phyloP scores from a whole-genome alignment of 2,797 vertebrate genomes.

The Geotrypetes seraphini region DNA sequence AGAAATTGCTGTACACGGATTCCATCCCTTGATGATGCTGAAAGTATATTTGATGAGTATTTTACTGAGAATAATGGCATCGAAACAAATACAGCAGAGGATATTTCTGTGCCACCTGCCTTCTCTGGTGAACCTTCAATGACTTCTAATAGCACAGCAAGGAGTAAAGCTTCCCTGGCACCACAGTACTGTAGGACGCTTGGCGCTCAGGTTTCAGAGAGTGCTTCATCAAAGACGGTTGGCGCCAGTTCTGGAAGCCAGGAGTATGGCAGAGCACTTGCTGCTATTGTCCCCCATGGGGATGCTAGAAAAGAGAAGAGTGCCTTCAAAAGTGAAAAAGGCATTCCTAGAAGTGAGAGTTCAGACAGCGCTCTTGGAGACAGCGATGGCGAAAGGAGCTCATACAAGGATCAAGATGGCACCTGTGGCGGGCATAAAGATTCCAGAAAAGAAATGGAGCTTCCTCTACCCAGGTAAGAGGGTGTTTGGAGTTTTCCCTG shows the following conservation, averaged over 20 bases:
- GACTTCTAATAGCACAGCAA: background rate
- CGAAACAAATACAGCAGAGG: constrained; percentile 3
- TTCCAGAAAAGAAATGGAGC: constrained; percentile 52
- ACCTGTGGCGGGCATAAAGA: constrained; percentile 19
- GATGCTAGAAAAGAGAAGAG: constrained; percentile 26
- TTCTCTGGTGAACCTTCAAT: background rate
- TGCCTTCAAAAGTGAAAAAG: constrained; percentile 35
- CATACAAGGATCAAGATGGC: background rate
- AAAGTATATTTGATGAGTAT: constrained; percentile 8
- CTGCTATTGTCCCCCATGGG: constrained; percentile 44
- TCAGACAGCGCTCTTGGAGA: constrained; percentile 72
- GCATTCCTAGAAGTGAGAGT: constrained; percentile 66
- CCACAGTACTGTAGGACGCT: background rate
- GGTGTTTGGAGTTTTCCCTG: too few relatives aligned
- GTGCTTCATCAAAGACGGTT: background rate
- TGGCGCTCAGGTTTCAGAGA: constrained; percentile 4
- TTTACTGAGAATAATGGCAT: constrained; percentile 8
- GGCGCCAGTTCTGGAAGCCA: constrained; percentile 15
- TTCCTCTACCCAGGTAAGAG: constrained; percentile 70
- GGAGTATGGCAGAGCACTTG: constrained; percentile 4
- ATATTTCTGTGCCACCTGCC: background rate
- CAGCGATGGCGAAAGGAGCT: constrained; percentile 58
- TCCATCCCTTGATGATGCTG: background rate
- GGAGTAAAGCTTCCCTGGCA: background rate
- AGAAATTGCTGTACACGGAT: constrained; percentile 1